Conservation (phyloP, 2,888 invertebrate species). For the Formica aserva region DNA sequence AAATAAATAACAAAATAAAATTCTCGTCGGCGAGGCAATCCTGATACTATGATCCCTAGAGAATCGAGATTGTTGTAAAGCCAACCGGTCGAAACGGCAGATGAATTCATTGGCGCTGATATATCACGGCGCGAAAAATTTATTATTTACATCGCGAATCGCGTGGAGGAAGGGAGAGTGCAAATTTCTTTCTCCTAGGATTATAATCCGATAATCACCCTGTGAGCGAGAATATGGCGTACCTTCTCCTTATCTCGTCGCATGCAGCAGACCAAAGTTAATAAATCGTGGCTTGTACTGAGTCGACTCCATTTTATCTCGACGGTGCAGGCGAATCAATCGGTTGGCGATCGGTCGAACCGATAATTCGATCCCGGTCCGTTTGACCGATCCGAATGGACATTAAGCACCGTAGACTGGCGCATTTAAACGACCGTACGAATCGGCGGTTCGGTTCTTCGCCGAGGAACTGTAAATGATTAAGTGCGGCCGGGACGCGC, state of each 20-base stretch:
- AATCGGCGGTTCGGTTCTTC: slow-evolving; percentile 38
- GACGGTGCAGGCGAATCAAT: slow-evolving; percentile 79
- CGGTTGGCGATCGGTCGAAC: slow-evolving; percentile 80
- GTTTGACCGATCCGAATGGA: slow-evolving; percentile 66
- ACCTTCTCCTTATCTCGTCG: slow-evolving; percentile 61
- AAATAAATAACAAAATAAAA: background rate
- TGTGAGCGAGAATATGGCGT: slow-evolving; percentile 22
- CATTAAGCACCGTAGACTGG: slow-evolving; percentile 67
- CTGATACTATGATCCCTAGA: background rate
- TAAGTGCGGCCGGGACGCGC: slow-evolving; percentile 13
- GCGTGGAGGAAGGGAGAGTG: background rate
- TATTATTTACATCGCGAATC: background rate
- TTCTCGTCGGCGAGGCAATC: background rate
- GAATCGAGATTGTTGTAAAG: background rate
- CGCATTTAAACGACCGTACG: slow-evolving; percentile 50
- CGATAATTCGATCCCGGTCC: slow-evolving; percentile 76
- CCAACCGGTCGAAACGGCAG: background rate
- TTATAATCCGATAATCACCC: background rate
- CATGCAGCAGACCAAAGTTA: slow-evolving; percentile 78
- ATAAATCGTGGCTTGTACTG: slow-evolving; percentile 74
- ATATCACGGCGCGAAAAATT: background rate
- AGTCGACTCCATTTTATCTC: slow-evolving; percentile 78
- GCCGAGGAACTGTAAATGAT: slow-evolving; percentile 41
- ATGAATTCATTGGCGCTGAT: background rate
- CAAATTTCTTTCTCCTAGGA: background rate